Conservation (phyloP, 2,113 vertebrate species). For the Nothoprocta perdicaria region DNA sequence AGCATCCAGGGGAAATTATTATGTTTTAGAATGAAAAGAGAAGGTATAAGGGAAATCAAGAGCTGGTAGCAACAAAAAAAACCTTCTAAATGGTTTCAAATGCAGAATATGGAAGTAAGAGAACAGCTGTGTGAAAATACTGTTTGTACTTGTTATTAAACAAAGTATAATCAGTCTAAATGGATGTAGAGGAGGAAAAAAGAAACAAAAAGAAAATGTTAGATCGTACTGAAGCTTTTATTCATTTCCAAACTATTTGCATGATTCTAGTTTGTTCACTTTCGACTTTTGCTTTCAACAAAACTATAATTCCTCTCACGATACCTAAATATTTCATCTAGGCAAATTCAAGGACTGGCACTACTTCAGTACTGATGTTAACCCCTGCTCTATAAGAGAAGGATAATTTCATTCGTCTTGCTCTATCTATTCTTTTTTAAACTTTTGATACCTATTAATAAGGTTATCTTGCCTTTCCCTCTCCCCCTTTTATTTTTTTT, state of each 20-base stretch:
- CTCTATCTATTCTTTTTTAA: not conserved
- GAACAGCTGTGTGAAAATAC: conserved; percentile 2
- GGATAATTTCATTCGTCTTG: not conserved
- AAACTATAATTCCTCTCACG: not conserved
- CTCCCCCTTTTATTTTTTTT: not conserved
- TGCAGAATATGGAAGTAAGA: conserved; percentile 6
- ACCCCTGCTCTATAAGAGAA: not conserved
- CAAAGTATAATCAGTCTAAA: not conserved
- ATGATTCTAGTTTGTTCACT: not conserved
- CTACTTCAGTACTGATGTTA: not conserved
- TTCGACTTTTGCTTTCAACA: not conserved
- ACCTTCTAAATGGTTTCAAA: not conserved
- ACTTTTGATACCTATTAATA: not conserved
- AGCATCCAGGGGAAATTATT: not conserved
- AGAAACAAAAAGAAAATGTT: not conserved
- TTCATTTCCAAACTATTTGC: not conserved
- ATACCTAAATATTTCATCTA: not conserved
- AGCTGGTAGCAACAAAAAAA: not conserved
- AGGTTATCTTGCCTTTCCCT: not conserved
- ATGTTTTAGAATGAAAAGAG: not conserved
- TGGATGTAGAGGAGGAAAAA: not conserved
- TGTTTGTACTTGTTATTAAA: conserved; percentile 28
- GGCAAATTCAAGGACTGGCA: conserved; percentile 5
- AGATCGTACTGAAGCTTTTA: not conserved
- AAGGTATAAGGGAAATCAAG: not conserved